Percentiles rank a stretch among this genome's conserved stretches.
phyloP scores from a whole-genome alignment of 1,140 invertebrate genomes.

The Sycophila sp. region DNA sequence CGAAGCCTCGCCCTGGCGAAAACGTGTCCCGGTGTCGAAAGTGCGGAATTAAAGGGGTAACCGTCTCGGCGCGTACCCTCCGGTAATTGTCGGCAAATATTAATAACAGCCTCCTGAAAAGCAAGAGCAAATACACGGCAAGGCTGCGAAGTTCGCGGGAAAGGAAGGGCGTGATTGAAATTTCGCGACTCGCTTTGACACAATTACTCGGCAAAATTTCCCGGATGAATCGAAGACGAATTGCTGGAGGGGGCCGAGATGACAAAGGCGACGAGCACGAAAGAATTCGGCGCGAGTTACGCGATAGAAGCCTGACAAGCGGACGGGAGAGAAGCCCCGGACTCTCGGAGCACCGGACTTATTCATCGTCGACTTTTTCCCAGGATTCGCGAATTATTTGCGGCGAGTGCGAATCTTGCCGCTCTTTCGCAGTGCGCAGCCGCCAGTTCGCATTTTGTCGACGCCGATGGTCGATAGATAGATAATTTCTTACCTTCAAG shows the following conservation, averaged over 20 bases:
- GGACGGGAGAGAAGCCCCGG: background rate
- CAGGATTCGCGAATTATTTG: constrained; percentile 18
- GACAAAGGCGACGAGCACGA: background rate
- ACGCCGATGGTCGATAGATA: too few relatives aligned
- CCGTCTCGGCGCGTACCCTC: constrained; percentile 46
- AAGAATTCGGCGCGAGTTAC: background rate
- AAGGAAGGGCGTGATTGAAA: constrained; percentile 62
- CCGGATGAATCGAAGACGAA: background rate
- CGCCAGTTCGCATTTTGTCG: too few relatives aligned
- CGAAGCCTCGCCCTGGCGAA: background rate
- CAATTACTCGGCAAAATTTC: constrained; percentile 54
- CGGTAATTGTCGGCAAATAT: constrained; percentile 68
- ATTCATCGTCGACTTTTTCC: constrained; percentile 51
- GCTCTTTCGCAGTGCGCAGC: background rate
- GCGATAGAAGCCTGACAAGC: constrained; percentile 15
- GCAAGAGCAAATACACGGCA: background rate
- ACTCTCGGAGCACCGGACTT: constrained; percentile 46
- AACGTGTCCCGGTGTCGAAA: constrained; percentile 57
- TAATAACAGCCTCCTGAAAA: constrained; percentile 56
- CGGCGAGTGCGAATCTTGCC: background rate
- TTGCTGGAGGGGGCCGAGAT: too few relatives aligned
- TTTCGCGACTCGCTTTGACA: constrained; percentile 66
- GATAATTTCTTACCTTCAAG: too few relatives aligned
- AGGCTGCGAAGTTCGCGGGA: constrained; percentile 37
- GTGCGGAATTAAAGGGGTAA: constrained; percentile 61